A percentile compares a stretch with the other conserved stretches of the same genome.
These are phyloP conservation scores for Cepaea nemoralis DNA, from an alignment of 1,140 invertebrate genomes.

Conservation along the genomic window DNA sequence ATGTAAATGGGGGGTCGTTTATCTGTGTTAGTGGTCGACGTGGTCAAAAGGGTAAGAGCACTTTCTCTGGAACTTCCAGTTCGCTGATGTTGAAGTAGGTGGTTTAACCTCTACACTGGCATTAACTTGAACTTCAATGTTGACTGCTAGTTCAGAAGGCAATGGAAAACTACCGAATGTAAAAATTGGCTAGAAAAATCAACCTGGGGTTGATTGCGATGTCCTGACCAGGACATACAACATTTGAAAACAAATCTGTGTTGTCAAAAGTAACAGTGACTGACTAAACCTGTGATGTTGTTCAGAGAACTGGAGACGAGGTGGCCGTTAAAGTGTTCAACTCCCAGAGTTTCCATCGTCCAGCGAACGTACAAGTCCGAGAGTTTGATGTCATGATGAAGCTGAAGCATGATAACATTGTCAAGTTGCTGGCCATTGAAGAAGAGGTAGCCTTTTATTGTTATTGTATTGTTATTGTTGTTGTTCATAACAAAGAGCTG, in stretches of 20 bases:
- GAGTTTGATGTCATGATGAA: constrained; percentile 93
- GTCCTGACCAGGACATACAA: background rate
- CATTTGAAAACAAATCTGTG: background rate
- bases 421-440: constrained; percentile 92
- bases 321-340: constrained; percentile 96
- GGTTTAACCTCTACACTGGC: no score
- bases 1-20: no score
- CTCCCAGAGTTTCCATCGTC: constrained; percentile 90
- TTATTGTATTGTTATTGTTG: background rate
- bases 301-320: constrained; percentile 87
- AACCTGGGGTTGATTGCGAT: no score
- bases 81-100: no score
- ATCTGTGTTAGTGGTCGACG: no score
- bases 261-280: background rate
- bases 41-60: no score
- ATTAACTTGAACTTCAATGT: no score
- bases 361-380: constrained; percentile 90
- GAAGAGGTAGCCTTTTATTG: constrained; percentile 78
- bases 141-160: no score
- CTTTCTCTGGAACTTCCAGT: no score
- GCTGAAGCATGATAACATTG: constrained; percentile 97
- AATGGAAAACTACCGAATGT: no score
- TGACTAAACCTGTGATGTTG: constrained; percentile 65
- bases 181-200: no score
- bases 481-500: no score